Percentiles rank a stretch among this genome's conserved stretches.
phyloP scores from a whole-genome alignment of 2,113 vertebrate genomes.

The Mus musculus region DNA sequence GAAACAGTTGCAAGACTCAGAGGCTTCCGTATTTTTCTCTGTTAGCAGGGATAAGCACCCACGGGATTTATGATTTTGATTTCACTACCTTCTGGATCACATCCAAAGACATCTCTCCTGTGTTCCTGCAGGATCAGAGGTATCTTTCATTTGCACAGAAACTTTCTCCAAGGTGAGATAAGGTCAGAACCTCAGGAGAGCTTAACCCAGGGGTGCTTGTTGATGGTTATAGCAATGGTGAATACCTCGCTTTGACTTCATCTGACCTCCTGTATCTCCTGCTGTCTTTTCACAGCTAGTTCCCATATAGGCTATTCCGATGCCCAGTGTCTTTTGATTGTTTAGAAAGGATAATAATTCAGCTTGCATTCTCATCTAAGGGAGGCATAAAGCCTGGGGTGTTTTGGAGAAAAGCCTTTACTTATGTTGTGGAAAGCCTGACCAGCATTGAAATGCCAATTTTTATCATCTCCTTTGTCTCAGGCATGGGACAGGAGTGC shows the following conservation, averaged over 20 bases:
- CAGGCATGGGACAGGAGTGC: not conserved
- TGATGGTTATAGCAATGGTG: not conserved
- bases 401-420: conserved; percentile 15
- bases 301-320: not conserved
- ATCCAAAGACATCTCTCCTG: conserved; percentile 35
- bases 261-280: not conserved
- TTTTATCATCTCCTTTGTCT: not conserved
- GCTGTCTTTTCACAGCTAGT: conserved; percentile 12
- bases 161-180: not conserved
- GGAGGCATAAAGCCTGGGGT: not conserved
- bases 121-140: not conserved
- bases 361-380: conserved; percentile 32
- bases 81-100: conserved; percentile 66
- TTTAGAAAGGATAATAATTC: conserved; percentile 31
- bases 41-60: conserved; percentile 73
- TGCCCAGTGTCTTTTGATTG: not conserved
- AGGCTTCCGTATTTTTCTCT: conserved; percentile 75
- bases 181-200: not conserved
- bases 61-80: conserved; percentile 71
- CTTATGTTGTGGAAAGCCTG: conserved; percentile 39
- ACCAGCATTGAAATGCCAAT: conserved; percentile 36
- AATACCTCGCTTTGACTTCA: not conserved
- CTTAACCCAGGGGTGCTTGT: not conserved
- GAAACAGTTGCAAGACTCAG: conserved; percentile 70
- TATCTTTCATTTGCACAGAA: conserved; percentile 2